phyloP scores from a whole-genome alignment of 2,113 vertebrate species.

The Crotalus horridus region DNA sequence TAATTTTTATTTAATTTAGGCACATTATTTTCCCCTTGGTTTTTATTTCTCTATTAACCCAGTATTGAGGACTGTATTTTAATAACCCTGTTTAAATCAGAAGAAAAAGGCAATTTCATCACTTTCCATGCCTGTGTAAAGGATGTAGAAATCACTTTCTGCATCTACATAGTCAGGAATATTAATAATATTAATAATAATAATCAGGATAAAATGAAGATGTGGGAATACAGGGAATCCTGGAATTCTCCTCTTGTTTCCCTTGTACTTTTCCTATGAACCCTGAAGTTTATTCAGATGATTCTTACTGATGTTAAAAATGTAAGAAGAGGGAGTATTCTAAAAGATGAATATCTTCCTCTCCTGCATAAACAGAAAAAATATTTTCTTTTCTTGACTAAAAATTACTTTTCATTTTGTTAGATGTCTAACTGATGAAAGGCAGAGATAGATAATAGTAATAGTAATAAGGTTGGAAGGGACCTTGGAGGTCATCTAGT shows the following conservation, averaged over 20 bases:
- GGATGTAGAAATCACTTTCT: not conserved
- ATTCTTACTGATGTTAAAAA: not conserved
- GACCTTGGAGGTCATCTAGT: too few relatives aligned
- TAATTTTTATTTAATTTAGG: not conserved
- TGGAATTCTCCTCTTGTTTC: not conserved
- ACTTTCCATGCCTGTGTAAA: not conserved
- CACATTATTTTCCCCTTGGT: not conserved
- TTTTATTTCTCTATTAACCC: not conserved
- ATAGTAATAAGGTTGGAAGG: too few relatives aligned
- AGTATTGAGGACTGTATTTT: not conserved
- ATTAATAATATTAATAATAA: too few relatives aligned
- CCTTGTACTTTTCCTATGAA: not conserved
- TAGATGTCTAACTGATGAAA: not conserved
- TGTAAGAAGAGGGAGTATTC: not conserved
- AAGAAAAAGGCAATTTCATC: not conserved
- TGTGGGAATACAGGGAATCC: not conserved
- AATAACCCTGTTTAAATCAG: not conserved
- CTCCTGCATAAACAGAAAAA: not conserved
- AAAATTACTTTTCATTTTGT: not conserved
- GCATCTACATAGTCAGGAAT: too few relatives aligned
- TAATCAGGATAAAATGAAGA: not conserved
- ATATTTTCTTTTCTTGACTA: not conserved
- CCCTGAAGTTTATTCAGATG: not conserved
- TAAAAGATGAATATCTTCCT: not conserved
- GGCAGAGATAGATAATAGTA: not conserved